Evolutionary conservation across 2,113 vertebrate genomes (phyloP).

Genomic region (Menidia beryllina): DNA sequence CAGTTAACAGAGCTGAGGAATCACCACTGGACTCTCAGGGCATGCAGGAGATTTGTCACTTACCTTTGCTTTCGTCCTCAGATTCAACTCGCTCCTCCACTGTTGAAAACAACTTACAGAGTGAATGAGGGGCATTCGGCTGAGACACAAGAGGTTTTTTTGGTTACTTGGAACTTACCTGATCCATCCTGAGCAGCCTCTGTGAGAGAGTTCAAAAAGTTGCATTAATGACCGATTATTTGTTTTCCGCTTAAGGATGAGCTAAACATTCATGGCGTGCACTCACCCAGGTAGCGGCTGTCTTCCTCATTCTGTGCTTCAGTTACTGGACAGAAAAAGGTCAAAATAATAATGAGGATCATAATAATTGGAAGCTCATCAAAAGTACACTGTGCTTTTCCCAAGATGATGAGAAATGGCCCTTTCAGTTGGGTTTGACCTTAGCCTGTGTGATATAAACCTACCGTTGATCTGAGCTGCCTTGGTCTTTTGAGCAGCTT

Average conservation of each 20-base stretch:
- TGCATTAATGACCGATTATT: not conserved
- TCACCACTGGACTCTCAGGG: not conserved
- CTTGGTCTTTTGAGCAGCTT: conserved; percentile 65
- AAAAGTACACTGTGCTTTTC: not conserved
- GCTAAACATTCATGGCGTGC: not conserved
- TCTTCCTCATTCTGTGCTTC: conserved; percentile 61
- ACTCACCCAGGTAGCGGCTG: conserved; percentile 60
- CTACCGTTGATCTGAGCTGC: conserved; percentile 63
- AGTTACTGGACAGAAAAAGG: conserved; percentile 40
- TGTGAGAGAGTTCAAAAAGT: conserved; percentile 18
- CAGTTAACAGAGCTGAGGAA: conserved; percentile 37
- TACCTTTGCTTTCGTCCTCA: conserved; percentile 42
- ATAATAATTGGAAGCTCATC: not conserved
- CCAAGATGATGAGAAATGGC: not conserved
- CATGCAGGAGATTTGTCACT: conserved; percentile 14
- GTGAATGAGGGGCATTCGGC: not conserved
- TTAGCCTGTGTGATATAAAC: conserved; percentile 4
- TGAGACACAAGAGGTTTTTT: not conserved
- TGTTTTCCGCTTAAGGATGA: not conserved
- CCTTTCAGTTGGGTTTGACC: not conserved
- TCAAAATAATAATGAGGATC: not conserved
- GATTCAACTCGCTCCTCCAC: conserved; percentile 30
- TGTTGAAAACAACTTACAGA: conserved; percentile 36
- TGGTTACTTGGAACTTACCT: conserved; percentile 42
- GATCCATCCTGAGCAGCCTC: conserved; percentile 55